Conservation (phyloP, 2,888 invertebrate genomes). For the Pycnomerus fuliginosus region DNA sequence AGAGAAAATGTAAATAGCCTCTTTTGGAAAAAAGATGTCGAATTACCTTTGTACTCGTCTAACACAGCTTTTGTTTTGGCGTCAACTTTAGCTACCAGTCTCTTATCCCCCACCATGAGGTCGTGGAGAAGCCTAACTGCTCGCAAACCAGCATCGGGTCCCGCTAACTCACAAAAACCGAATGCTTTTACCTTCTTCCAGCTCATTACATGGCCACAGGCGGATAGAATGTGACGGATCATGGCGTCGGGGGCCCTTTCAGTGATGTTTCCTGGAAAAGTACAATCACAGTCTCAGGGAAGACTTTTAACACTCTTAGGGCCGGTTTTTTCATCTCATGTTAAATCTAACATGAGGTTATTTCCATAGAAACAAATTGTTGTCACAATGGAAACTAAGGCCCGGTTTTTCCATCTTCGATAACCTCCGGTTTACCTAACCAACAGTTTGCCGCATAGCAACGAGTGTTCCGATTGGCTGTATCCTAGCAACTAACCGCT, state of each 20-base stretch:
- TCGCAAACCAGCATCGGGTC: slow-evolving; percentile 92
- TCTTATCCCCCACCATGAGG: slow-evolving; percentile 88
- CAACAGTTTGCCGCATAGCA: no score
- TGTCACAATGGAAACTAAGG: no score
- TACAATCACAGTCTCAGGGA: not conserved
- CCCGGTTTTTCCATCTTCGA: no score
- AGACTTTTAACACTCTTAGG: no score
- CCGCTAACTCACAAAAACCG: slow-evolving; percentile 96
- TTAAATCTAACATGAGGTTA: no score
- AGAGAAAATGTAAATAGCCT: not conserved
- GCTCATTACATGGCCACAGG: slow-evolving; percentile 91
- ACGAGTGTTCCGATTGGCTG: no score
- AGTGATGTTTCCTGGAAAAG: slow-evolving; percentile 74
- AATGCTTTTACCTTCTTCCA: slow-evolving; percentile 99
- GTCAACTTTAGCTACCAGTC: slow-evolving; percentile 94
- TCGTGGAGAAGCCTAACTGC: slow-evolving; percentile 93
- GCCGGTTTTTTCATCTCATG: no score
- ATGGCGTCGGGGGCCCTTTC: slow-evolving; percentile 93
- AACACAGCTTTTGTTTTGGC: slow-evolving; percentile 94
- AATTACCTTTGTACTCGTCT: slow-evolving; percentile 88
- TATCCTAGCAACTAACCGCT: no score
- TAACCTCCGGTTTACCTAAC: no score
- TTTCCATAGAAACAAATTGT: no score
- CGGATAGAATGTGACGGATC: slow-evolving; percentile 86
- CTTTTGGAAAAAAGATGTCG: no score